These are phyloP conservation scores for Ammodramus savannarum DNA, from an alignment of 2,113 vertebrate species.

Conservation along the genomic window DNA sequence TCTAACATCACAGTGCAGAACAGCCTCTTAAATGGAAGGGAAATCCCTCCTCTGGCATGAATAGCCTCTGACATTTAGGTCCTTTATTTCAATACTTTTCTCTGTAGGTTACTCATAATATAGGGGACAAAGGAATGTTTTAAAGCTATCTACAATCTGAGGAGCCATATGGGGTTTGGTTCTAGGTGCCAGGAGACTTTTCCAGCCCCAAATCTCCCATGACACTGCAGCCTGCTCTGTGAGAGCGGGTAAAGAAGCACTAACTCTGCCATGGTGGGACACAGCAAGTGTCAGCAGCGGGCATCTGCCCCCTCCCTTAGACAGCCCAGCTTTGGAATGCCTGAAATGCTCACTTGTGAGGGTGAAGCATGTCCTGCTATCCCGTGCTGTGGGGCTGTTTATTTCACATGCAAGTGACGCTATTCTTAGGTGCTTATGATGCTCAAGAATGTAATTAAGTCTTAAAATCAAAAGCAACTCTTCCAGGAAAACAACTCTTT, in stretches of 20 bases:
- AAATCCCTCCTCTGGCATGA: neutral
- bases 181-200: neutral
- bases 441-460: neutral
- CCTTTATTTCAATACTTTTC: neutral
- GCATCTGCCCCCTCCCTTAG: neutral
- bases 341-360: neutral
- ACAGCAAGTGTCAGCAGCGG: neutral
- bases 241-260: neutral
- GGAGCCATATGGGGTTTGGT: neutral
- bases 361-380: neutral
- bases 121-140: neutral
- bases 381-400: neutral
- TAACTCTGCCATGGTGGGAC: neutral
- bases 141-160: neutral
- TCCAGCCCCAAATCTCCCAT: neutral
- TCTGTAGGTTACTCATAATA: neutral
- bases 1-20: neutral
- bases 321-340: neutral
- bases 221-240: neutral
- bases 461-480: neutral
- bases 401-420: neutral
- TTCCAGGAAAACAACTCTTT: neutral
- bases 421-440: neutral
- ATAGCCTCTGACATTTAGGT: neutral
- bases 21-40: neutral